These are phyloP conservation scores for Boleophthalmus pectinirostris DNA, from an alignment of 2,113 vertebrate species.

Conservation along the genomic window DNA sequence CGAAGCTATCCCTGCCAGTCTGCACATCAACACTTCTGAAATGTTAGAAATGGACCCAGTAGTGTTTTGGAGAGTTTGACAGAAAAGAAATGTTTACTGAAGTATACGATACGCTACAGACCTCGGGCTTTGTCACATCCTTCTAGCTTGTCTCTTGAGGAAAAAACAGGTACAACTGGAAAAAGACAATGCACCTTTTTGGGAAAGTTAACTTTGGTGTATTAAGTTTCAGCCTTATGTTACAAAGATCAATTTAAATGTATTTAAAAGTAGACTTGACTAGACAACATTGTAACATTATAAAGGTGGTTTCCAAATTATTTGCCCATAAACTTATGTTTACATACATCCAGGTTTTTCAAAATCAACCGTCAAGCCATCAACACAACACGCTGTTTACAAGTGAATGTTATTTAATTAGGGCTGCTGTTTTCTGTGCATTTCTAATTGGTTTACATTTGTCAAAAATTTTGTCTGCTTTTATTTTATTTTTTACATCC, in stretches of 20 bases:
- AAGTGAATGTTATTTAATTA: slow-evolving; percentile 58
- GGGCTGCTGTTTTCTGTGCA: slow-evolving; percentile 30
- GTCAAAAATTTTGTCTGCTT: slow-evolving; percentile 37
- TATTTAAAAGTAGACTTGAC: slow-evolving; percentile 2
- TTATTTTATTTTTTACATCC: slow-evolving; percentile 26
- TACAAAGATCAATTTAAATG: slow-evolving; percentile 1
- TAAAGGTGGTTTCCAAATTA: slow-evolving; percentile 8
- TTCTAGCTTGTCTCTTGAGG: neutral
- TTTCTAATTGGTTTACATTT: slow-evolving; percentile 31
- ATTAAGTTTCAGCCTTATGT: slow-evolving; percentile 7
- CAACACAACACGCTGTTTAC: slow-evolving; percentile 57
- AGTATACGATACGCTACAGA: slow-evolving; percentile 45
- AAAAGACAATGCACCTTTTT: slow-evolving; percentile 15
- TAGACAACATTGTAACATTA: neutral
- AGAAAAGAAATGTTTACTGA: slow-evolving; percentile 66
- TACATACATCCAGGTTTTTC: slow-evolving; percentile 11
- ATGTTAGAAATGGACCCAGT: slow-evolving; percentile 28
- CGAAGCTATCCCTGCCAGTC: slow-evolving; percentile 30
- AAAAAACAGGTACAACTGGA: neutral
- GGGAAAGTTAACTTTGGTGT: slow-evolving; percentile 3
- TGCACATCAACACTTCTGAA: slow-evolving; percentile 46
- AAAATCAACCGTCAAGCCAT: slow-evolving; percentile 4
- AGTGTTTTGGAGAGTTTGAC: slow-evolving; percentile 36
- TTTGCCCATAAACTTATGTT: slow-evolving; percentile 9
- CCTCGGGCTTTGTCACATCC: slow-evolving; percentile 15